Evolutionary conservation across 2,113 vertebrate genomes (phyloP), one percentile per base, ranked within the genome.

Genomic region (Myotis davidii): DNA sequence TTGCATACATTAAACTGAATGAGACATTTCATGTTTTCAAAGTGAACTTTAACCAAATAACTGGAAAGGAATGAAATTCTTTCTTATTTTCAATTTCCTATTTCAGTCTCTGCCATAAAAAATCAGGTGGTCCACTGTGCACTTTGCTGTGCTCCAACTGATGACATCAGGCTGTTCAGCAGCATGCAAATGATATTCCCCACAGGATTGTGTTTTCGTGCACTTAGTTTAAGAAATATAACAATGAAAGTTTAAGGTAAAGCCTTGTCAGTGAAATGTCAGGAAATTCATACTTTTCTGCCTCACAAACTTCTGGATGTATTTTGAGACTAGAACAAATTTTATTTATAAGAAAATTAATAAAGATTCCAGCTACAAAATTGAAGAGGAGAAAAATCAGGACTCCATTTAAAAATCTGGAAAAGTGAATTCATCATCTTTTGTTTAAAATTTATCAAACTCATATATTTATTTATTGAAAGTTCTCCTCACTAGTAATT

Each of bases 81-180:
- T 65, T n/a, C 11, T 77, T 91, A 56, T 70, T 90, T 92, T 61
- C 64, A 76, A 50, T 65, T 79, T 89, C 2, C 21, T 29, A 17
- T 0, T 39, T 70, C 39, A 18, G 3, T 48, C 59, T 29, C 93
- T 50, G 50, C 50, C 59, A 0, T 92, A 65, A 84, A 64, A 50
- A 92, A 17, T 42, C 85, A 85, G 52, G 39, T 0, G 29, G 2
- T 54, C 72, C 39, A 9, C 27, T 9, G 39, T 61, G 42, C 6
- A 67, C 29, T 85, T 10, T 32, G 56, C 76, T 48, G 45, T 6
- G 85, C 87, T 94, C 85, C 93, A 94, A 39, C 34, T 72, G 95
- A 69, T 69, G 85, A 45, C 77, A 94, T 1, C 90, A 56, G 93
- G 87, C 91, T 89, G 81, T 72, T 96, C 74, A 45, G 91, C 61